phyloP scores from a whole-genome alignment of 2,888 invertebrate genomes.

The Clostera curtula region DNA sequence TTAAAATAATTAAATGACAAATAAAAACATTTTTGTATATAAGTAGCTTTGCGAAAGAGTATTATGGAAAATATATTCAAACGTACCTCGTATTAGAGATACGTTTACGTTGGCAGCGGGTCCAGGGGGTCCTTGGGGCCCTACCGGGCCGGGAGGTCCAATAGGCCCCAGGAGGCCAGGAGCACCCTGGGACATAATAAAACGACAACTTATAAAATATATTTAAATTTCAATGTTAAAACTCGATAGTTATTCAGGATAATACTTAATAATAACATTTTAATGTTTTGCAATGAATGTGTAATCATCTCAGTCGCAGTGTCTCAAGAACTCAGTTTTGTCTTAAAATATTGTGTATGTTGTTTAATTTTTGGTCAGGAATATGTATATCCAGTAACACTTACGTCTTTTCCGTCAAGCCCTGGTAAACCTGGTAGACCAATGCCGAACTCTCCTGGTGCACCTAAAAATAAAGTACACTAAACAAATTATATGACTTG shows the following conservation, averaged over 20 bases:
- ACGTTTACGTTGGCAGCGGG: conserved; percentile 40
- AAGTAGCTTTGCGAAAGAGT: background rate
- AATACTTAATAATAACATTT: no score
- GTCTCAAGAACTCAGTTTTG: no score
- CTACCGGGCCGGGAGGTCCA: conserved; percentile 55
- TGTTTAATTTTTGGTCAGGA: no score
- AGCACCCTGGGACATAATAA: conserved; percentile 22
- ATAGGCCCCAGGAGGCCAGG: conserved; percentile 66
- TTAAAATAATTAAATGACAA: no score
- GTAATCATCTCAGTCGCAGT: no score
- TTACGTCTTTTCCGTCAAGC: conserved; percentile 44
- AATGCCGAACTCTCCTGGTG: conserved; percentile 41
- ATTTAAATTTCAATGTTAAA: background rate
- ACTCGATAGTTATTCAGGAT: no score
- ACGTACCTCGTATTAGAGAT: conserved; percentile 42
- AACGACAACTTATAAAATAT: conserved; percentile 37
- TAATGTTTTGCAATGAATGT: no score
- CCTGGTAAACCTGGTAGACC: conserved; percentile 46
- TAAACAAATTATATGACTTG: no score
- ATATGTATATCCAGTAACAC: no score
- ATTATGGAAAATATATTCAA: background rate
- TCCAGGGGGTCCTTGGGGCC: conserved; percentile 46
- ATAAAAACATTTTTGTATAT: no score
- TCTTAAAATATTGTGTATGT: no score
- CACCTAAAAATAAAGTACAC: conserved; percentile 40